A percentile compares a stretch with the other conserved stretches of the same genome.
These are phyloP conservation scores for Leistus spinibarbis DNA, from an alignment of 2,888 invertebrate genomes.

Conservation along the genomic window DNA sequence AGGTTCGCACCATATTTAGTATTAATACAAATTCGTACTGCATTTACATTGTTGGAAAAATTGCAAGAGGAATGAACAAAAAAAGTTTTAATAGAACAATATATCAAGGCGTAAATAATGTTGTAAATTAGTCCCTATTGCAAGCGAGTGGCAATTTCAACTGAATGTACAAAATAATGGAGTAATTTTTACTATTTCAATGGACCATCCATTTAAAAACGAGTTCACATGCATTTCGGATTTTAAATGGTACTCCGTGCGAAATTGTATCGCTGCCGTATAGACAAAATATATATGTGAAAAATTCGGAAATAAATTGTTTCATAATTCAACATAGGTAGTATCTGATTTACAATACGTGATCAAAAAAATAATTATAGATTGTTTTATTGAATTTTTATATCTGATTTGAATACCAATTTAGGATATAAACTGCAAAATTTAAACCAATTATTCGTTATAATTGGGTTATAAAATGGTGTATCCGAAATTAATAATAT, in stretches of 20 bases:
- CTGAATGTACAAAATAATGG: conserved; percentile 27
- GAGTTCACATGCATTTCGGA: conserved; percentile 24
- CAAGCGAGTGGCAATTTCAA: conserved; percentile 21
- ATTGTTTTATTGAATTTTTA: neutral
- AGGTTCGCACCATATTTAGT: neutral
- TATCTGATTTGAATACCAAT: neutral
- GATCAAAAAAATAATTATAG: neutral
- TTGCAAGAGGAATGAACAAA: neutral
- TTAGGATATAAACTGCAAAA: neutral
- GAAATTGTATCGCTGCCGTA: conserved; percentile 5
- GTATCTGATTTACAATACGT: conserved; percentile 25
- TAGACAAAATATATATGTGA: conserved; percentile 23
- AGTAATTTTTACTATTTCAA: conserved; percentile 39
- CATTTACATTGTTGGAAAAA: neutral
- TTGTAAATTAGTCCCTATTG: conserved; percentile 28
- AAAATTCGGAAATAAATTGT: conserved; percentile 33
- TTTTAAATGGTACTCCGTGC: conserved; percentile 25
- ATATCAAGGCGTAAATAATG: conserved; percentile 26
- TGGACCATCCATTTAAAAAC: conserved; percentile 33
- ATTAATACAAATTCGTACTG: neutral
- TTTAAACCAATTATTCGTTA: neutral
- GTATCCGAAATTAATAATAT: neutral
- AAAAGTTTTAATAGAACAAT: conserved; percentile 27
- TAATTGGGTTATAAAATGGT: neutral
- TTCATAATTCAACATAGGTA: conserved; percentile 29